Percentiles rank a stretch among this genome's conserved stretches.
Evolutionary conservation across 1,140 invertebrate species (phyloP).

Genomic region (Drosophila sp.): DNA sequence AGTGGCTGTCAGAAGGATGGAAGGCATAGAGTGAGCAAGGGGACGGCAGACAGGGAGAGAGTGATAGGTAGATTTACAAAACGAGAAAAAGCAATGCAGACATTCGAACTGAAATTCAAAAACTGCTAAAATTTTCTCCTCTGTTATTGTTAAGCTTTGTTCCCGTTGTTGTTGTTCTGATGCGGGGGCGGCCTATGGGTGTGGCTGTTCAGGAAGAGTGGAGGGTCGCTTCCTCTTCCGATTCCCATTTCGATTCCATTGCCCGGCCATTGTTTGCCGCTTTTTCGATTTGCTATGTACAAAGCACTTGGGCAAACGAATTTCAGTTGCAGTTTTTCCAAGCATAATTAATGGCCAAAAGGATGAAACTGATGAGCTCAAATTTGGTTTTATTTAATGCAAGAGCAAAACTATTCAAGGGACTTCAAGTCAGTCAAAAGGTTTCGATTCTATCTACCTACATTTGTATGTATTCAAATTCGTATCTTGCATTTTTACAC

Average conservation of each 20-base stretch:
- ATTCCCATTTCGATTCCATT: slow-evolving; percentile 22
- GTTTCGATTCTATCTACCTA: too few relatives aligned
- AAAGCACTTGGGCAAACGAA: slow-evolving; percentile 18
- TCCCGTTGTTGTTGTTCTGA: slow-evolving; percentile 6
- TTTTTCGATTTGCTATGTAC: slow-evolving; percentile 19
- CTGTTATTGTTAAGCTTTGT: slow-evolving; percentile 9
- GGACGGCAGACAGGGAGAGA: not conserved
- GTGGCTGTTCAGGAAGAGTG: not conserved
- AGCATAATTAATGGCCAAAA: slow-evolving; percentile 7
- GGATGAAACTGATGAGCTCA: slow-evolving; percentile 9
- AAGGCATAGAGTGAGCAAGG: slow-evolving; percentile 15
- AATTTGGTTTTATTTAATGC: slow-evolving; percentile 3
- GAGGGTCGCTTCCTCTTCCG: slow-evolving; percentile 15
- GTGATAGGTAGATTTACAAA: slow-evolving; percentile 21
- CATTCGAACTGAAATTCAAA: slow-evolving; percentile 23
- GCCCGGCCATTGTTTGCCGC: slow-evolving; percentile 5
- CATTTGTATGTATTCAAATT: too few relatives aligned
- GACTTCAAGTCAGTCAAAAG: not conserved
- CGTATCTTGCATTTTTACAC: too few relatives aligned
- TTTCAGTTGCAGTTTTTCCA: slow-evolving; percentile 13
- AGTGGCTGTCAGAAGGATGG: slow-evolving; percentile 30
- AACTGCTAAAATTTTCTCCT: slow-evolving; percentile 12
- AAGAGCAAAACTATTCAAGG: slow-evolving; percentile 1
- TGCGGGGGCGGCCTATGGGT: not conserved
- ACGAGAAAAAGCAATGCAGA: slow-evolving; percentile 20